Base-by-base conservation (phyloP, 2,113 vertebrate genomes). In the Tringa solitaria region DNA sequence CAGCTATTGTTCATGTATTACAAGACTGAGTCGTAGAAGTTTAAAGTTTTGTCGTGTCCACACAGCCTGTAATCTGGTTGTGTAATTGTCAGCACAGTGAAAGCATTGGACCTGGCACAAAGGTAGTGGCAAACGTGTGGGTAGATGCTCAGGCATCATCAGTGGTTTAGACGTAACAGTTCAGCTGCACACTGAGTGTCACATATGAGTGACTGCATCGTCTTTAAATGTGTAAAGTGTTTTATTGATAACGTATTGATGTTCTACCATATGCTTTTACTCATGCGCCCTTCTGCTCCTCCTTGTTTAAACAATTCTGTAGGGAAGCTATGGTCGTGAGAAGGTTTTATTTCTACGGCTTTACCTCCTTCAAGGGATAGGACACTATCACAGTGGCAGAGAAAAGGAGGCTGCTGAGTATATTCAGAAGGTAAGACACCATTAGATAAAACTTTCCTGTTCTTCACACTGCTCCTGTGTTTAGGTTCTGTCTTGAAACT, bases 321-420 rank as follows among this genome's bases (percentile, higher is more conserved):
- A 99, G 99, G 99, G 99, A 35, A 99, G 98, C 96, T 99, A 98
- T 12, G 99, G 99, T 74, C 98, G 99, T 89, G 99, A 99, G 97
- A 99, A 99, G 84, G 99, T 99, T 64, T 90, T 99, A 84, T 99
- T 99, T 87, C 97, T 99, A 37, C 98, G 99, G 63, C 98, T 99
- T 59, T 98, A 99, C 97, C 98, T 99, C 60, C 99, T 99, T 37
- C 99, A 99, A 96, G 99, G 99, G 69, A 98, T 99, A 70, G 98
- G 99, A 72, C 98, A 98, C 45, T 99, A 98, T 84, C 92, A 99
- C 70, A 98, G 98, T n/a, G 99, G 99, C 37, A 98, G 98, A 69
- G 98, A 98, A 83, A 92, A 93, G 37, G 98, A 98, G 92, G 99
- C 99, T 37, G 91, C 81, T 3, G 97, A 98, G 9, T 98, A 98